phyloP scores from a whole-genome alignment of 1,140 invertebrate species.

The Polyergus mexicanus region DNA sequence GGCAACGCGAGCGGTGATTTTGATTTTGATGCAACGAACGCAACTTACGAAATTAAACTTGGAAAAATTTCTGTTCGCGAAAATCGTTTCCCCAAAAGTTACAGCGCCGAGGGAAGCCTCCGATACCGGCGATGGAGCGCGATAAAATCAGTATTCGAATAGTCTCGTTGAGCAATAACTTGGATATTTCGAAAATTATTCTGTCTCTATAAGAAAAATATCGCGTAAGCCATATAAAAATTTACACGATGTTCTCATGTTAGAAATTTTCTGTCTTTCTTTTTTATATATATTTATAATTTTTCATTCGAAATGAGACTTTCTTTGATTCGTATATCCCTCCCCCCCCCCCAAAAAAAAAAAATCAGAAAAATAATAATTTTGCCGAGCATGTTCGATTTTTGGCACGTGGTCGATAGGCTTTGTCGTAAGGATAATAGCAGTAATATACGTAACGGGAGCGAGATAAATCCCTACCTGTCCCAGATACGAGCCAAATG shows the following conservation, averaged over 20 bases:
- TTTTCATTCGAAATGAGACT: background rate
- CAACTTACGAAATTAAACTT: slow-evolving; percentile 34
- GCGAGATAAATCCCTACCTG: slow-evolving; percentile 30
- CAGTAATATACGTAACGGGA: background rate
- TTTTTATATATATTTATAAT: background rate
- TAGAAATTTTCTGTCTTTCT: no score
- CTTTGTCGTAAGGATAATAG: background rate
- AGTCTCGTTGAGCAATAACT: background rate
- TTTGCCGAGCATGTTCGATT: background rate
- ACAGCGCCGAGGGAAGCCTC: slow-evolving; percentile 1
- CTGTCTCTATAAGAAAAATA: no score
- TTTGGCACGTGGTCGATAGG: background rate
- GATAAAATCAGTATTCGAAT: background rate
- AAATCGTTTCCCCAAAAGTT: background rate
- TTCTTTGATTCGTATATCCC: background rate
- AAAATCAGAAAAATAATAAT: background rate
- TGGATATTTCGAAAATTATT: background rate
- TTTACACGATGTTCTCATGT: background rate
- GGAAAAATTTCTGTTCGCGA: background rate
- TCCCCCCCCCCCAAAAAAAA: no score
- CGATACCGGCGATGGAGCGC: background rate
- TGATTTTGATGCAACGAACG: slow-evolving; percentile 61
- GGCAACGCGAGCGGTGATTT: slow-evolving; percentile 14
- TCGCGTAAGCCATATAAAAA: no score
- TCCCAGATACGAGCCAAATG: background rate